phyloP scores from a whole-genome alignment of 2,797 vertebrate species.

The Enteromius afrohamiltoni region DNA sequence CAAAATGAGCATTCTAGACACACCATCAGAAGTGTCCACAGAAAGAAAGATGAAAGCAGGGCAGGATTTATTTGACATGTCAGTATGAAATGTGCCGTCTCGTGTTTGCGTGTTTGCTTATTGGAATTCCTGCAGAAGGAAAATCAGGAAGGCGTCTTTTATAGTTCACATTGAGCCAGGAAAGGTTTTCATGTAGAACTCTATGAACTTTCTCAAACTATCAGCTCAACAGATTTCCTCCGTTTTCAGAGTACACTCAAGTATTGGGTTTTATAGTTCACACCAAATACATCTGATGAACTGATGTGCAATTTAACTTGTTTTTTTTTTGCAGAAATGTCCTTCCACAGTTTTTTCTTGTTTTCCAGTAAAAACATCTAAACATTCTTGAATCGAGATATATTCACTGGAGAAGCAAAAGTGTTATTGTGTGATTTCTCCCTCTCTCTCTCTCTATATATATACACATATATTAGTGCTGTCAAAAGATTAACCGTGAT shows the following conservation, averaged over 20 bases:
- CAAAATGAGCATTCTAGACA: not conserved
- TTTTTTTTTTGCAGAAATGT: not conserved
- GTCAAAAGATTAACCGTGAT: no score
- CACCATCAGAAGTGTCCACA: not conserved
- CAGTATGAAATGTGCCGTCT: conserved; percentile 31
- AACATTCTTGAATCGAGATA: not conserved
- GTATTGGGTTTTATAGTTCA: not conserved
- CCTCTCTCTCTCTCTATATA: no score
- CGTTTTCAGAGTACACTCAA: not conserved
- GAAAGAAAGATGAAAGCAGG: not conserved
- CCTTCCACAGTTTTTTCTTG: not conserved
- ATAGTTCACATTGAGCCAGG: conserved; percentile 10
- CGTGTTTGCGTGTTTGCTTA: conserved; percentile 21
- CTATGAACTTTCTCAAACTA: not conserved
- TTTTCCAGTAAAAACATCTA: not conserved
- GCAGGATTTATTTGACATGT: conserved; percentile 12
- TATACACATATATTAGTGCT: no score
- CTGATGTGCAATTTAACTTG: not conserved
- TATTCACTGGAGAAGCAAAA: not conserved
- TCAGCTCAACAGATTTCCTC: not conserved
- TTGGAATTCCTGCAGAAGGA: not conserved
- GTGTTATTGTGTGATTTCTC: no score
- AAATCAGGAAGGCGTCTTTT: not conserved
- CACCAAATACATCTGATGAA: not conserved
- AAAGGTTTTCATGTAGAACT: not conserved